Evolutionary conservation across 2,797 vertebrate species (phyloP).

Genomic region (Esox lucius): DNA sequence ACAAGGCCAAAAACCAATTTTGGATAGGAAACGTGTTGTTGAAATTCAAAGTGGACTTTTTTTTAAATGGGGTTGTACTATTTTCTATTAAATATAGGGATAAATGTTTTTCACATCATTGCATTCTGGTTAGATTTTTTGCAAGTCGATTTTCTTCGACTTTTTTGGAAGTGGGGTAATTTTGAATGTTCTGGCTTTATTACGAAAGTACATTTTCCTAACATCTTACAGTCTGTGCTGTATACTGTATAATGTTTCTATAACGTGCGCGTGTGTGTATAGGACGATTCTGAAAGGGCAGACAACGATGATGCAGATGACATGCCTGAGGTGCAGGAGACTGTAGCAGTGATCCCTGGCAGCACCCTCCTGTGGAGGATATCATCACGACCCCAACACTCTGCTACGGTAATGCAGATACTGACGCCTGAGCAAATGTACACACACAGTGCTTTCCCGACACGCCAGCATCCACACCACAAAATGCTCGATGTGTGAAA

Average conservation of each 20-base stretch:
- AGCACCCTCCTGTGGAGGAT: conserved; percentile 96
- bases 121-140: too few species aligned
- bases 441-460: background rate
- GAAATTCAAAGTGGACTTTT: too few species aligned
- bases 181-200: background rate
- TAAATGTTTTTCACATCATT: too few species aligned
- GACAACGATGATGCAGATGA: conserved; percentile 86
- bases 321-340: conserved; percentile 91
- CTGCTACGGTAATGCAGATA: conserved; percentile 76
- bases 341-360: conserved; percentile 89
- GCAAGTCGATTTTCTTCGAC: too few species aligned
- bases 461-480: too few species aligned
- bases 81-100: too few species aligned
- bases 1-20: too few species aligned
- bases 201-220: background rate
- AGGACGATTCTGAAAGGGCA: conserved; percentile 72
- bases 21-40: too few species aligned
- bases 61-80: too few species aligned
- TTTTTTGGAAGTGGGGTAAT: background rate
- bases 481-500: too few species aligned
- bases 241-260: background rate
- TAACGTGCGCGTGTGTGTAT: conserved; percentile 37
- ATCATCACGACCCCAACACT: conserved; percentile 86
- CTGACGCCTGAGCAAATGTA: background rate
- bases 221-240: background rate